Base-by-base conservation (phyloP, 2,888 invertebrate genomes). In the Drosophila incognita region DNA sequence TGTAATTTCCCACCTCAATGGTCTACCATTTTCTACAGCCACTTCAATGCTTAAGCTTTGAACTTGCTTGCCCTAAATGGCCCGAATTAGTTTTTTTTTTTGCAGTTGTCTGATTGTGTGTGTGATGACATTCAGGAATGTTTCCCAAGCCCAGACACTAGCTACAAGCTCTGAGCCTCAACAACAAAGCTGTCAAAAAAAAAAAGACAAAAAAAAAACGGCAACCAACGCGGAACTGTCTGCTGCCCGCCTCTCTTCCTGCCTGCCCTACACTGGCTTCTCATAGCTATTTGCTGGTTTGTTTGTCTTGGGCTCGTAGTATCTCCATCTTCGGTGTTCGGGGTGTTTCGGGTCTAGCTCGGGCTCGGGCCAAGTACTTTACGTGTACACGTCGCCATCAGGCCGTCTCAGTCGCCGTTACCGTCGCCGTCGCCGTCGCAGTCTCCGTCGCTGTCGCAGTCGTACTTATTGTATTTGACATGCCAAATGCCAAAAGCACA, bases 401-500 rank as follows among this genome's bases (percentile, higher is more conserved):
- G 79, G 31, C 76, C 60, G 57, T 65, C 66, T 60, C 62, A 62
- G 76, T 69, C 72, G 40, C 24, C 5, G 42, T 42, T 68, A 35
- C 21, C 6, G 21, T 21, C 35, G 1, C 10, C 0, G n/a, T 40
- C 72, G 67, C 48, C 29, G 76, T 67, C 65, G 35, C 51, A 3
- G 52, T 52, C 53, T 52, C 57, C 0, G 35, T 53, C 27, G 54
- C 27, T 42, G 63, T 67, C 76, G 63, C 61, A 69, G 73, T 81
- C 72, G 87, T 83, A 83, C 80, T 87, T 82, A 81, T 87, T 83
- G 79, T 83, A 85, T 91, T 91, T 91, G 92, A 86, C 91, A 90
- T 89, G 88, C 79, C 91, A 91, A 91, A 91, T 91, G 91, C 89
- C 89, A 91, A 90, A 91, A 83, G 89, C 76, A 80, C 87, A 91